A percentile compares a stretch with the other conserved stretches of the same genome.
These are phyloP conservation scores for Drosophila paramelanica DNA, from an alignment of 2,888 invertebrate genomes.

Conservation along the genomic window DNA sequence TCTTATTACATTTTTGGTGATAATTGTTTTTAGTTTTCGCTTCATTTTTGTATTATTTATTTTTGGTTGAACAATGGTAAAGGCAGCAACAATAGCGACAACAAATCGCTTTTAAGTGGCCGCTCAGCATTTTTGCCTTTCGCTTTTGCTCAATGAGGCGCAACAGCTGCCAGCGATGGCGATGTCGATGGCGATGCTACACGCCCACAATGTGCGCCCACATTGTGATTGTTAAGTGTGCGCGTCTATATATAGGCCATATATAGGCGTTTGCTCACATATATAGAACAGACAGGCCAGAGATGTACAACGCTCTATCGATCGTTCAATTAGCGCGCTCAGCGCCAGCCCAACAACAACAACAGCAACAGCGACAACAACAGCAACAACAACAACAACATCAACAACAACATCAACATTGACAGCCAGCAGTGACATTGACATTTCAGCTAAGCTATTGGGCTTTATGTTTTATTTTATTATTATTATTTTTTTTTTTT, in stretches of 20 bases:
- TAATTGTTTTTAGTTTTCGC: conserved; percentile 38
- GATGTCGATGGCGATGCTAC: conserved; percentile 32
- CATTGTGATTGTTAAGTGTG: conserved; percentile 41
- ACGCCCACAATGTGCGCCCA: conserved; percentile 40
- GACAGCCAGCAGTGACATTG: conserved; percentile 63
- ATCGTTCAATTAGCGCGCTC: conserved; percentile 74
- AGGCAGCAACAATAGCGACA: conserved; percentile 35
- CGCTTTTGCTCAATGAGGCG: conserved; percentile 74
- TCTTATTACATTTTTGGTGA: conserved; percentile 47
- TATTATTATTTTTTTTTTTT: conserved; percentile 8
- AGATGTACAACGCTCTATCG: conserved; percentile 62
- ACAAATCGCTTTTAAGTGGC: conserved; percentile 64
- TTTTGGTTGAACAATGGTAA: conserved; percentile 31
- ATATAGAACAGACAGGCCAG: conserved; percentile 22
- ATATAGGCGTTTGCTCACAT: conserved; percentile 33
- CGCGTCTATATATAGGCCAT: conserved; percentile 45
- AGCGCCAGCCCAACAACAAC: conserved; percentile 32
- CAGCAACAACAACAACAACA: conserved; percentile 20
- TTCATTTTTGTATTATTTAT: neutral
- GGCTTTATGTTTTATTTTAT: conserved; percentile 27
- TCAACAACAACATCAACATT: conserved; percentile 22
- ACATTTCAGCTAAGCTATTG: conserved; percentile 69
- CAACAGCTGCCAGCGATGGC: conserved; percentile 66
- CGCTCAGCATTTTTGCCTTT: conserved; percentile 60
- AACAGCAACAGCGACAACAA: conserved; percentile 1